Base-by-base conservation (phyloP, 2,113 vertebrate species). In the Megaceryle torquata region DNA sequence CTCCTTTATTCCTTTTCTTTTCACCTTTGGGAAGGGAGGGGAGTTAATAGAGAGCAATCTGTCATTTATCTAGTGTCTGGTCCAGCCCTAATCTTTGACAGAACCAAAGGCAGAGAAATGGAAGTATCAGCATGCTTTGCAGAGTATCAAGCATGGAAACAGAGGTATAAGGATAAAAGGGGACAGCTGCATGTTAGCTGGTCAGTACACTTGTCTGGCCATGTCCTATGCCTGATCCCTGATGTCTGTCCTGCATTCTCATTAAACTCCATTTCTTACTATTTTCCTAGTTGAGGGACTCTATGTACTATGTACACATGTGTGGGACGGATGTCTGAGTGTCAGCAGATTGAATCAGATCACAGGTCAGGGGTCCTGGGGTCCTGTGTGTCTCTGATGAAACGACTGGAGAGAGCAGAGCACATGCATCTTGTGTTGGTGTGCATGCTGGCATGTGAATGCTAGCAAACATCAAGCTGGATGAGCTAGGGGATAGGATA, bases 371-470 rank as follows among this genome's bases (percentile, higher is more conserved):
- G 35, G 37, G 37, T 37, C 37, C 37, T 37, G 37, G 21, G 7
- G 24, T 56, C 28, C 13, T 2, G 0, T 31, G 13, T 35, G 16
- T 22, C 20, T 60, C 50, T 35, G 17, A 12, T 41, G n/a, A 41
- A 78, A 39, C 20, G 43, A 17, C 21, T 4, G 26, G 26, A 50
- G 31, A 69, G 17, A 87, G 6, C 12, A 35, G 29, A 56, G n/a
- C 1, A 0, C 7, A 7, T 6, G 9, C 21, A 37, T 48, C 21
- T 18, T 83, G 6, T 21, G 15, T 28, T 15, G 10, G 10, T 26
- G 11, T 37, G 31, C 22, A 14, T 15, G 21, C 5, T 53, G 26
- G 46, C 2, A 0, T 10, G 8, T 35, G 51, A 13, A 16, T 1
- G 1, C 39, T 31, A 72, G 26, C 15, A 35, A 68, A 28, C 2